Evolutionary conservation across 2,888 invertebrate genomes (phyloP), one percentile per base, ranked within the genome.

Genomic region (Ceraclea dissimilis): DNA sequence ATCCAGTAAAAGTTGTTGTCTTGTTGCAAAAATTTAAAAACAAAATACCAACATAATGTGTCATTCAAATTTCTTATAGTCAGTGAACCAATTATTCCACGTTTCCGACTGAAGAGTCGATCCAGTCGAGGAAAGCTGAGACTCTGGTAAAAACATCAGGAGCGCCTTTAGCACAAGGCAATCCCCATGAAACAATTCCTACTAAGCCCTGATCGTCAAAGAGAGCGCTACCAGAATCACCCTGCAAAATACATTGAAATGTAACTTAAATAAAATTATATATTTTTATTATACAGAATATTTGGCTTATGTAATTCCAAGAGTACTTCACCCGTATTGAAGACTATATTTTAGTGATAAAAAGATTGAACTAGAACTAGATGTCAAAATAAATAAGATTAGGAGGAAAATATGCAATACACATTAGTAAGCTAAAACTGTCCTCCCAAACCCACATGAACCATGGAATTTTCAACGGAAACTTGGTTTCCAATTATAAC

Each of bases 131-230:
- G 47, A 48, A 59, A 13, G 43, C 18, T 16, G 56, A 56, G 10
- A 59, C 59, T 19, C 59, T 55, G 55, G 59, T 56, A 46, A 59
- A 59, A 17, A 59, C 52, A 47, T 59, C 59, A 33, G 59, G 59
- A 22, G 56, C 55, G 2, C 52, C 56, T 10, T 10, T 34, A 19
- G 59, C 59, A 26, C 59, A 59, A 16, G 59, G 52, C 2, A 59
- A 49, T 18, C 59, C 56, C 59, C 59, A 59, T 1, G 59, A 59
- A 2, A 56, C 56, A n/a, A 59, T 53, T 17, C 59, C 59, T 10
- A 59, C 59, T 20, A 59, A 26, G 18, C 56, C 56, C 2, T 52
- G 34, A 21, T 31, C 26, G 33, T 55, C 31, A 46, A 47, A 59
- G 2, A 59, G 55, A 22, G 59, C 55, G 22, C 52, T 52, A 26